Evolutionary conservation across 2,888 invertebrate species (phyloP).

Genomic region (Melieria crassipennis): DNA sequence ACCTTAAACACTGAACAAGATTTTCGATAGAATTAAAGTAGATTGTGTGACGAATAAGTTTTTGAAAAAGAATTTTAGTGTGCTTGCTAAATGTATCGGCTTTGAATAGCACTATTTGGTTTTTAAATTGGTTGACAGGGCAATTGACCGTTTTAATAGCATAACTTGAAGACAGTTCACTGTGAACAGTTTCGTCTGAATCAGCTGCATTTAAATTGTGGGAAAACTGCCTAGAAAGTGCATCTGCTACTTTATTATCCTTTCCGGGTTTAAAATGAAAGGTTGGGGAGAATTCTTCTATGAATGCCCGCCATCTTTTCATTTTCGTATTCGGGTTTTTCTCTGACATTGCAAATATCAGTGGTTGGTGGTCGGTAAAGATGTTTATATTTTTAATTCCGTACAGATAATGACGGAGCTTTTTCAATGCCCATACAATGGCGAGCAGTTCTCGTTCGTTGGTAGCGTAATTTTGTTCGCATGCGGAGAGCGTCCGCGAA

Average conservation of each 20-base stretch:
- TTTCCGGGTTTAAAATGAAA: no score
- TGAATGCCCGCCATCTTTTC: no score
- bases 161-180: constrained; percentile 29
- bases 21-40: constrained; percentile 18
- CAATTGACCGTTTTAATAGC: constrained; percentile 26
- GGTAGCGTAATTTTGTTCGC: constrained; percentile 9
- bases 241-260: no score
- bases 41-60: constrained; percentile 10
- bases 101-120: constrained; percentile 25
- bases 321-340: no score
- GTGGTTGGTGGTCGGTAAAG: no score
- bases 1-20: constrained; percentile 23
- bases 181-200: constrained; percentile 12
- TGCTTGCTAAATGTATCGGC: constrained; percentile 11
- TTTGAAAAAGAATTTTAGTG: constrained; percentile 26
- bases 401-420: no score
- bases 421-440: constrained; percentile 44
- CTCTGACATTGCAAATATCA: no score
- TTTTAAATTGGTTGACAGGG: constrained; percentile 37
- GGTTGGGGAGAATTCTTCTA: no score
- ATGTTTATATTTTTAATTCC: no score
- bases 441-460: constrained; percentile 34
- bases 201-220: constrained; percentile 22
- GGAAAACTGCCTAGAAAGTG: no score
- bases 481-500: constrained; percentile 33